Base-by-base conservation (phyloP, 2,797 vertebrate species). In the Bovichtus variegatus region DNA sequence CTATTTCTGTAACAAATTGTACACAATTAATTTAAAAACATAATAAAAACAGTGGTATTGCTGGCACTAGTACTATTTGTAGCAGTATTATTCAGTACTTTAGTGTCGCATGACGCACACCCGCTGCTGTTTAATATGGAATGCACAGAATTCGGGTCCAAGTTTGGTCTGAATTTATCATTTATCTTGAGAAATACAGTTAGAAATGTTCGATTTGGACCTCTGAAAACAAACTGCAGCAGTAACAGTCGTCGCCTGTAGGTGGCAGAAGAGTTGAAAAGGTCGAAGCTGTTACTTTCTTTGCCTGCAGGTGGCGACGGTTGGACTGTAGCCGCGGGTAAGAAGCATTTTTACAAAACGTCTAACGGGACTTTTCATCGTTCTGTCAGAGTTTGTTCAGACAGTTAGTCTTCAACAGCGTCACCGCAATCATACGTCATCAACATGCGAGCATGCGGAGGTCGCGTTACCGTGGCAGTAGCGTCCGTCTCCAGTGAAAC, bases 401-500 rank as follows among this genome's bases (percentile, higher is more conserved):
- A n/a, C n/a, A n/a, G n/a, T n/a, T n/a, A n/a, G n/a, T n/a, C 7
- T 9, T 43, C 58, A 43, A 19, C 21, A 9, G 16, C 12, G 41
- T 13, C 46, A 64, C 10, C 18, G 23, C 25, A 47, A 21, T 36
- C 9, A 29, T 9, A 10, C 36, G 9, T 1, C 18, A n/a, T 36
- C 29, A 55, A 6, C 6, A 34, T 34, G 44, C 47, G 51, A 25
- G 8, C 16, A 3, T n/a, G 23, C 34, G 2, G 21, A 2, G 18
- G 18, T 8, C 3, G 9, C 1, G 49, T 78, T 89, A 99, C 97
- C 98, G 0, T 96, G 92, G 87, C 97, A 99, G 29, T 84, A 1
- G 0, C 53, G 92, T 40, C 97, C 98, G 1, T 98, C 96, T 78
- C 97, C 98, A 1, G 41, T 85, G 91, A 97, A 99, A 31, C 98